Evolutionary conservation across 2,797 vertebrate genomes (phyloP).

Genomic region (Rhinogobio ventralis): DNA sequence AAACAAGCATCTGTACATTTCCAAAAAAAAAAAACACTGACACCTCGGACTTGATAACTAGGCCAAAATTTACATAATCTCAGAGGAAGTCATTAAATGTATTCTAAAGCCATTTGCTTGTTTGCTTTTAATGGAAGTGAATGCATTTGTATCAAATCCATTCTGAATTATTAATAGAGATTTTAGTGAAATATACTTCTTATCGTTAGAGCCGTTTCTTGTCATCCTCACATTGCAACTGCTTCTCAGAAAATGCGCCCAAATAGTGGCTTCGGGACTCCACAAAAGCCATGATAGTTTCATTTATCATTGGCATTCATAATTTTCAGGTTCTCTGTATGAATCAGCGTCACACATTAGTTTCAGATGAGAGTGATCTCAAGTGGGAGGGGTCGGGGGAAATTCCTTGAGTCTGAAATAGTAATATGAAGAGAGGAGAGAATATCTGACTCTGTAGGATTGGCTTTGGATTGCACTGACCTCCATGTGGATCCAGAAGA

Average conservation of each 20-base stretch:
- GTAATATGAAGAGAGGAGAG: background rate
- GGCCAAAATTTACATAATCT: slow-evolving; percentile 29
- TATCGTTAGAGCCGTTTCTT: slow-evolving; percentile 64
- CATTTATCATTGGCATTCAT: slow-evolving; percentile 73
- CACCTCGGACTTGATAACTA: slow-evolving; percentile 44
- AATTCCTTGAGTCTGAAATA: slow-evolving; percentile 5
- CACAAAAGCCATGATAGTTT: slow-evolving; percentile 74
- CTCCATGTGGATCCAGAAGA: background rate
- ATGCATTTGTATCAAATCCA: no score
- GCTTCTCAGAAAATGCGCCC: slow-evolving; percentile 79
- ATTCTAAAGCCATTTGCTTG: background rate
- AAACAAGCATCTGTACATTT: slow-evolving; percentile 35
- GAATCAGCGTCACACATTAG: slow-evolving; percentile 67
- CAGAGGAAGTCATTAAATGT: background rate
- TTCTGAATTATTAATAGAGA: background rate
- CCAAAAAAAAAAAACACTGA: slow-evolving; percentile 13
- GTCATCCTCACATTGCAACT: slow-evolving; percentile 68
- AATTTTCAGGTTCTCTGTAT: slow-evolving; percentile 70
- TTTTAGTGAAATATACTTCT: background rate
- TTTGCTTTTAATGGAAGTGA: no score
- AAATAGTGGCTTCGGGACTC: slow-evolving; percentile 75
- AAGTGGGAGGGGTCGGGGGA: background rate
- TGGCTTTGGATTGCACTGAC: background rate
- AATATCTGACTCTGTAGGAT: background rate
- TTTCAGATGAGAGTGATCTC: slow-evolving; percentile 47